Percentiles rank a stretch among this genome's conserved stretches.
These are phyloP conservation scores for Popillia japonica DNA, from an alignment of 1,140 invertebrate genomes.

Conservation along the genomic window DNA sequence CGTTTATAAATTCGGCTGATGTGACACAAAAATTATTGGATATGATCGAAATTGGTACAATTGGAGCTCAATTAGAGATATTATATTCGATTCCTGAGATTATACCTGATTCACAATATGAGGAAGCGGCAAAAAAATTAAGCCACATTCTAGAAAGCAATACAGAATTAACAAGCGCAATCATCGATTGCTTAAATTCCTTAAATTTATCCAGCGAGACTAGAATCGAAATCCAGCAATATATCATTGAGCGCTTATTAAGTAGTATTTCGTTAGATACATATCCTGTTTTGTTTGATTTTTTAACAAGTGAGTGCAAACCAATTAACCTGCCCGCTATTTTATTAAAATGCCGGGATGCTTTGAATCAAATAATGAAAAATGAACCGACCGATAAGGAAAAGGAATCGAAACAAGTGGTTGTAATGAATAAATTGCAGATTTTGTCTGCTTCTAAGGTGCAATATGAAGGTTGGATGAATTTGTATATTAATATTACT, in stretches of 20 bases:
- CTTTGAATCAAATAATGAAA: slow-evolving; percentile 52
- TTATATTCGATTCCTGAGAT: slow-evolving; percentile 56
- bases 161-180: slow-evolving; percentile 49
- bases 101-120: slow-evolving; percentile 53
- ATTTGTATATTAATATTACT: slow-evolving; percentile 48
- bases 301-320: slow-evolving; percentile 51
- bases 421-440: slow-evolving; percentile 52
- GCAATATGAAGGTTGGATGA: slow-evolving; percentile 51
- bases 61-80: slow-evolving; percentile 55
- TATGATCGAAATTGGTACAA: slow-evolving; percentile 53
- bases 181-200: slow-evolving; percentile 55
- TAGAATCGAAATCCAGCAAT: slow-evolving; percentile 49
- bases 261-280: slow-evolving; percentile 46
- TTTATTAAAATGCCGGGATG: slow-evolving; percentile 50
- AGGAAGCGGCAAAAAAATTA: slow-evolving; percentile 50
- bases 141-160: slow-evolving; percentile 51
- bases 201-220: slow-evolving; percentile 51
- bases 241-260: slow-evolving; percentile 49
- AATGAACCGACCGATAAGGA: slow-evolving; percentile 43
- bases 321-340: slow-evolving; percentile 41
- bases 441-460: slow-evolving; percentile 45
- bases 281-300: slow-evolving; percentile 55
- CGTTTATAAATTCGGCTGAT: slow-evolving; percentile 50
- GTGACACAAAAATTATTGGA: slow-evolving; percentile 51
- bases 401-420: slow-evolving; percentile 48